Conservation (phyloP, 2,888 invertebrate species). For the Anodontia alba region DNA sequence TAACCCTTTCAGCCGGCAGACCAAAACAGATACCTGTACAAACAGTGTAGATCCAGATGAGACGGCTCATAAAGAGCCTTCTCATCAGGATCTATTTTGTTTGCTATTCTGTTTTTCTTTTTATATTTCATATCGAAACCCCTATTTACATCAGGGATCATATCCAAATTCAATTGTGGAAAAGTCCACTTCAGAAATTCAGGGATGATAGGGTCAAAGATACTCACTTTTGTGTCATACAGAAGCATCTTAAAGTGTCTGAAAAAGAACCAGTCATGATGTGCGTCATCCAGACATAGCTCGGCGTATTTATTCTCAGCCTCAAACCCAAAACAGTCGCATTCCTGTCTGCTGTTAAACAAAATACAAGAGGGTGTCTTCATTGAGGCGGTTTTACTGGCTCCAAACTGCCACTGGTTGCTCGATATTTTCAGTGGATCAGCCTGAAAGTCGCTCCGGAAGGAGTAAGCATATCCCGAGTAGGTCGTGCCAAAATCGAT, state of each 20-base stretch:
- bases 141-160: too few relatives aligned
- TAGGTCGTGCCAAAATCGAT: conserved; percentile 50
- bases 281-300: conserved; percentile 26
- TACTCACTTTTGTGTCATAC: conserved; percentile 11
- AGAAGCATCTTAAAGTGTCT: conserved; percentile 45
- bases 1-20: too few relatives aligned
- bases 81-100: too few relatives aligned
- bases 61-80: too few relatives aligned
- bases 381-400: conserved; percentile 29
- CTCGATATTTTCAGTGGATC: conserved; percentile 40
- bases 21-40: too few relatives aligned
- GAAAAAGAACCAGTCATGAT: conserved; percentile 40
- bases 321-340: conserved; percentile 41
- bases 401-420: conserved; percentile 40
- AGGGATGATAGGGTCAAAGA: too few relatives aligned
- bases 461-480: conserved; percentile 54
- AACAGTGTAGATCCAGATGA: too few relatives aligned
- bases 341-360: conserved; percentile 28
- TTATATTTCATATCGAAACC: too few relatives aligned
- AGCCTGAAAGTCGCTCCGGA: conserved; percentile 37
- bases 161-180: too few relatives aligned
- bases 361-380: conserved; percentile 45
- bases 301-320: conserved; percentile 42
- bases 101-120: too few relatives aligned
- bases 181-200: too few relatives aligned